These are phyloP conservation scores for Arremon brunneinucha DNA, from an alignment of 2,797 vertebrate species.

Conservation along the genomic window DNA sequence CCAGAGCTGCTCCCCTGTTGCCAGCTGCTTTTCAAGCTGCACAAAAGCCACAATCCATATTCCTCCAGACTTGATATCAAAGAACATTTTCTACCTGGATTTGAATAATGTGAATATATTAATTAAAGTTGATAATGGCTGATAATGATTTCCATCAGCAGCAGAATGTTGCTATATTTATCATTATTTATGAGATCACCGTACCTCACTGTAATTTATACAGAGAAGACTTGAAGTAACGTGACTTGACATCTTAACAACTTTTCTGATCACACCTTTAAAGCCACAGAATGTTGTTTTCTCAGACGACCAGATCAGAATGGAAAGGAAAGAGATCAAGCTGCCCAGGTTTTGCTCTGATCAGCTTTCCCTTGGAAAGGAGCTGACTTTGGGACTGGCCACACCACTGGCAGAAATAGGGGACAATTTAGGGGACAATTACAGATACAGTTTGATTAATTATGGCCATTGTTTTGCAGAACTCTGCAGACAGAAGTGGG, in stretches of 20 bases:
- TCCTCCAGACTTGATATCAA: constrained; percentile 21
- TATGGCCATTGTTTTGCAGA: neutral
- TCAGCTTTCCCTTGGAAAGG: neutral
- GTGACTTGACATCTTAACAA: constrained; percentile 47
- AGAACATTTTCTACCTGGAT: constrained; percentile 63
- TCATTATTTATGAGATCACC: constrained; percentile 45
- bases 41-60: neutral
- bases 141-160: constrained; percentile 58
- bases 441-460: neutral
- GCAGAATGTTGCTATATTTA: constrained; percentile 53
- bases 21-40: neutral
- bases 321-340: neutral
- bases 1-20: neutral
- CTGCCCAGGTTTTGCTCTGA: neutral
- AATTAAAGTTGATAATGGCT: constrained; percentile 61
- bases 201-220: neutral
- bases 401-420: neutral
- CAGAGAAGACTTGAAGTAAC: constrained; percentile 41
- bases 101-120: constrained; percentile 69
- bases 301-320: neutral
- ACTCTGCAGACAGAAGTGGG: neutral
- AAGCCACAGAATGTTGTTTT: neutral
- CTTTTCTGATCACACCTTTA: constrained; percentile 28
- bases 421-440: neutral
- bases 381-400: neutral